Evolutionary conservation across 2,113 vertebrate genomes (phyloP).

Genomic region (Rhipidura dahli): DNA sequence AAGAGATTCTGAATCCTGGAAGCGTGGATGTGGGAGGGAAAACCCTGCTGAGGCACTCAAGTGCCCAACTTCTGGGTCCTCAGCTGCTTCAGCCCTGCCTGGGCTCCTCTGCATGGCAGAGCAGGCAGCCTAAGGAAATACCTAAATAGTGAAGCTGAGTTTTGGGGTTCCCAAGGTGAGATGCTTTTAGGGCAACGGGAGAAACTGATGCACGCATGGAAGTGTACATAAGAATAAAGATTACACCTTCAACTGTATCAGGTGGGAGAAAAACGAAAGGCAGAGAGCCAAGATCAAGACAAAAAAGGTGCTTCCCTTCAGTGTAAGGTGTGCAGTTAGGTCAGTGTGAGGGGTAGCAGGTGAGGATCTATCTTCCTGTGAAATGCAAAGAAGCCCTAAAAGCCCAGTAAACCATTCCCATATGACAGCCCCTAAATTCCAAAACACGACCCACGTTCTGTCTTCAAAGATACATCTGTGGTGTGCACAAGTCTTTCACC

Average conservation of each 20-base stretch:
- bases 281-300: background rate
- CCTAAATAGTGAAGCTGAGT: background rate
- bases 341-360: background rate
- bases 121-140: background rate
- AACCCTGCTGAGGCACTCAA: rapidly evolving
- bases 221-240: background rate
- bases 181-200: background rate
- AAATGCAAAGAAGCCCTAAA: background rate
- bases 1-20: background rate
- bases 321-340: background rate
- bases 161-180: background rate
- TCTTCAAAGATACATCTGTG: background rate
- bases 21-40: rapidly evolving
- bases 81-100: background rate
- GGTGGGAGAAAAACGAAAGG: background rate
- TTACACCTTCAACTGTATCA: background rate
- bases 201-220: background rate
- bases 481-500: background rate
- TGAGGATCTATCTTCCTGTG: background rate
- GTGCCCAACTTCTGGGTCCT: background rate
- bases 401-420: background rate
- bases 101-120: background rate
- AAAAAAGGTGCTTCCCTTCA: background rate
- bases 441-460: background rate
- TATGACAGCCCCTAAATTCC: background rate